Conservation (phyloP, 2,797 vertebrate genomes). For the Anniella stebbinsi region DNA sequence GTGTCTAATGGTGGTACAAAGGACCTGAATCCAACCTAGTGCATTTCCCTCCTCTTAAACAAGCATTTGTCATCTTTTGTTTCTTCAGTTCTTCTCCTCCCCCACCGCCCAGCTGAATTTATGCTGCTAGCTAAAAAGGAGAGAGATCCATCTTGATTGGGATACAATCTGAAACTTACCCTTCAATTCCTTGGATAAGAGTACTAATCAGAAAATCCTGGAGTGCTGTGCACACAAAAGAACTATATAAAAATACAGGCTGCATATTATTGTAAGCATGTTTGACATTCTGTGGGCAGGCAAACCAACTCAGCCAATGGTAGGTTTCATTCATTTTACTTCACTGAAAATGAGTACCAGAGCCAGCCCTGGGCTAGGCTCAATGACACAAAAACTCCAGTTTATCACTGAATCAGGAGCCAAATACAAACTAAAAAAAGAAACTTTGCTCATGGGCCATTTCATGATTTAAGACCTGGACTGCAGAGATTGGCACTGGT, state of each 20-base stretch:
- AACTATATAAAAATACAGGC: not conserved
- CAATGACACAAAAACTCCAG: not conserved
- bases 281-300: not conserved
- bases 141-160: not conserved
- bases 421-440: not conserved
- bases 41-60: not conserved
- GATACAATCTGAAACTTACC: not conserved
- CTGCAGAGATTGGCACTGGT: too few species aligned
- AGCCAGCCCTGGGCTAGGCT: not conserved
- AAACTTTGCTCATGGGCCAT: not conserved
- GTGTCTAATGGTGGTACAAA: too few species aligned
- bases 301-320: not conserved
- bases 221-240: not conserved
- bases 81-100: too few species aligned
- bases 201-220: not conserved
- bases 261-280: not conserved
- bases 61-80: not conserved
- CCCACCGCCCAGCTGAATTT: too few species aligned
- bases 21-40: too few species aligned
- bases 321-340: not conserved
- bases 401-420: not conserved
- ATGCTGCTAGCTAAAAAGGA: not conserved
- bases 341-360: not conserved
- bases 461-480: not conserved
- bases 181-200: not conserved